Conservation (phyloP, 2,888 invertebrate species). For the Pachycephus smyrnensis region DNA sequence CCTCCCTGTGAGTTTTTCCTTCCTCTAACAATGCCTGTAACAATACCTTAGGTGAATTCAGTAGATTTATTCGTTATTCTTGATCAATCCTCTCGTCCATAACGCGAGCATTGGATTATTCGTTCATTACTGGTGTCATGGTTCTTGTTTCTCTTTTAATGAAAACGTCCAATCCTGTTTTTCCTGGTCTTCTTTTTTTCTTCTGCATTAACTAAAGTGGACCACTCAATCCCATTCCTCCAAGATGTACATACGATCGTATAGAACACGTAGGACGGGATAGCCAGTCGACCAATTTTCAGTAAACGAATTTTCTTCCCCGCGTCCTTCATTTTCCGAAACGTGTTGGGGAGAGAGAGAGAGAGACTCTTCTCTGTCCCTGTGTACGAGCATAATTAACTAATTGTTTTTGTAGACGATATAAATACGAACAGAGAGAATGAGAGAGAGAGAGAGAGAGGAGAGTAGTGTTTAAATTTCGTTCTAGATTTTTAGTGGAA, state of each 20-base stretch:
- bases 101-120: too few relatives aligned
- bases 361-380: neutral
- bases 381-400: neutral
- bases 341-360: neutral
- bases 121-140: neutral
- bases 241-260: neutral
- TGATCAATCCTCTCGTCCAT: too few relatives aligned
- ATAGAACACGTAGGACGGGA: neutral
- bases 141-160: neutral
- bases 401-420: neutral
- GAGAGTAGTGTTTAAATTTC: neutral
- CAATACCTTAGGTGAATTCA: neutral
- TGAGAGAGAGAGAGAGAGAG: neutral
- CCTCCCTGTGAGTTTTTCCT: neutral
- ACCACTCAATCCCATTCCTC: neutral
- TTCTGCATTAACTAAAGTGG: neutral
- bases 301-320: neutral
- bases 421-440: neutral
- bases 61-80: neutral
- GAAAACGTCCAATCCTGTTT: neutral
- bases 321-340: neutral
- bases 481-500: neutral
- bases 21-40: neutral
- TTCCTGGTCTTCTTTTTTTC: neutral
- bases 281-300: neutral